Evolutionary conservation across 2,797 vertebrate species (phyloP).

Genomic region (Myotis myotis): DNA sequence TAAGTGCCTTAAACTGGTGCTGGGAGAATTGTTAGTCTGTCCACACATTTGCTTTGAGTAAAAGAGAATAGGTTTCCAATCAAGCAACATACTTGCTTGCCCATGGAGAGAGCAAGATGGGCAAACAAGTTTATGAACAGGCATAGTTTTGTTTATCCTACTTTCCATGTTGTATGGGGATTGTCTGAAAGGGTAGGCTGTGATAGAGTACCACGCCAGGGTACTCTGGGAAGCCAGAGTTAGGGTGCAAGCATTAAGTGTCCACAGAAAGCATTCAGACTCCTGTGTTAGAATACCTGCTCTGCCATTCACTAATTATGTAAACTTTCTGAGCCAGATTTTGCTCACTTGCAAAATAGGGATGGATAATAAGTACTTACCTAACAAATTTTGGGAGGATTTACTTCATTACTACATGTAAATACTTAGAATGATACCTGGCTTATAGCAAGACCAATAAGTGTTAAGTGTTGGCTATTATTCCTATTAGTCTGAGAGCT

Average conservation of each 20-base stretch:
- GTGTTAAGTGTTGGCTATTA: not conserved
- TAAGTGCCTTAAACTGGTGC: not conserved
- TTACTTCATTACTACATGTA: not conserved
- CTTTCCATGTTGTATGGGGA: not conserved
- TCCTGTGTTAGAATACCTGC: not conserved
- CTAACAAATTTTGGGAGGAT: not conserved
- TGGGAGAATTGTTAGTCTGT: not conserved
- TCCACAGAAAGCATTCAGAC: not conserved
- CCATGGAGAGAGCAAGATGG: not conserved
- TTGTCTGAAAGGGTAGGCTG: not conserved
- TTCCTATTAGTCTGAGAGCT: not conserved
- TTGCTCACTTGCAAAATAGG: not conserved
- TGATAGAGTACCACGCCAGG: not conserved
- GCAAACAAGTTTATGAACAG: not conserved
- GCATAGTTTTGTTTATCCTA: not conserved
- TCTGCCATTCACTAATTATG: not conserved
- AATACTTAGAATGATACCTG: constrained; percentile 25
- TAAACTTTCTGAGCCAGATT: constrained; percentile 28
- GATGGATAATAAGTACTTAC: not conserved
- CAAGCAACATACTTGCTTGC: not conserved
- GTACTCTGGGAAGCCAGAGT: not conserved
- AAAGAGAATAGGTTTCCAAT: constrained; percentile 21
- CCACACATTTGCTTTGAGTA: not conserved
- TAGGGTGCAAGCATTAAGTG: not conserved
- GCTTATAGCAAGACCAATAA: not conserved